Base-by-base conservation (phyloP, 2,797 vertebrate genomes). In the Choloepus didactylus region DNA sequence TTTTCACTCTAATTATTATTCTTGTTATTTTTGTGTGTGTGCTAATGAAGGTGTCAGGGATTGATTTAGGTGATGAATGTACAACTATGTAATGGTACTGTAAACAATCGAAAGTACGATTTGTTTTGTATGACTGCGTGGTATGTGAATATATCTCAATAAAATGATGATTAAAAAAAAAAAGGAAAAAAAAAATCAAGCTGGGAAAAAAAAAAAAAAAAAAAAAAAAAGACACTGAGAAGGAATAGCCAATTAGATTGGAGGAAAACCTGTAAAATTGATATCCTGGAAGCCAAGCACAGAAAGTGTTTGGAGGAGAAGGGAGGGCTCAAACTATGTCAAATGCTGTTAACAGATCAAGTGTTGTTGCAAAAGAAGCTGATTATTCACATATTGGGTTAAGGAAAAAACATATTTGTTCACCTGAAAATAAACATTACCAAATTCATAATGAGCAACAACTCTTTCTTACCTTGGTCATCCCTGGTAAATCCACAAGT, bases 401-500 rank as follows among this genome's bases (percentile, higher is more conserved):
- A 94, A 90, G 38, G 27, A 85, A 91, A 92, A 95, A 76, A 16
- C 11, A 41, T 27, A 82, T 72, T 31, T 66, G 21, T 79, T 96
- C 59, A 92, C 64, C 41, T 44, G 27, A 90, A 97, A 96, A 81
- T 49, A 93, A 94, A 77, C 38, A 87, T 18, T 59, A 60, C 69
- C 51, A 79, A 82, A 86, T 67, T 49, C 72, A 92, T 49, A 85
- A 62, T 66, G 15, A 86, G 9, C 59, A 94, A 77, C 35, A 89
- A 86, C 4, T 49, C 35, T 31, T 91, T 21, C 95, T 97, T 98
- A 99, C 99, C 99, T 99, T 99, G 81, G 99, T 99, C 98, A 99
- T 99, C 97, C 99, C 99, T 69, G 99, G 99, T 97, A 99, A 99
- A 98, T 99, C 99, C 98, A 99, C 99, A 96, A 99, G 99, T 2